Evolutionary conservation across 2,797 vertebrate genomes (phyloP).

Genomic region (Syngnathus rostellatus): DNA sequence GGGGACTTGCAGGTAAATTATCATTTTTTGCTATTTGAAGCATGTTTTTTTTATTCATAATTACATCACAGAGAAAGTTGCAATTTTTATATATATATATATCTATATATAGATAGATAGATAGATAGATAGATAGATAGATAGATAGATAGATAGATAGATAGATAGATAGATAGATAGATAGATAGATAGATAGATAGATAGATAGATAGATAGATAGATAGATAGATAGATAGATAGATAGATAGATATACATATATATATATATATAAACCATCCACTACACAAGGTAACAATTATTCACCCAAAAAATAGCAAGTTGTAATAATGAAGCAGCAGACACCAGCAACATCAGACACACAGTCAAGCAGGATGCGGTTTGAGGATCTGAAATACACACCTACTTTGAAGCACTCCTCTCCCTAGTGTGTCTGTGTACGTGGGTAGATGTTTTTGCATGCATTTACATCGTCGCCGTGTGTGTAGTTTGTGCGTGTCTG

Average conservation of each 20-base stretch:
- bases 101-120: no score
- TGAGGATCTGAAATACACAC: conserved; percentile 31
- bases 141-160: no score
- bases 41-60: conserved; percentile 26
- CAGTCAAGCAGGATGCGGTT: conserved; percentile 35
- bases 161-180: no score
- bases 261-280: background rate
- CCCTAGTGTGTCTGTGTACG: conserved; percentile 25
- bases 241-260: background rate
- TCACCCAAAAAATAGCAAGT: conserved; percentile 33
- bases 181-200: no score
- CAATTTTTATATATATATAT: background rate
- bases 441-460: conserved; percentile 51
- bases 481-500: background rate
- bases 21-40: conserved; percentile 28
- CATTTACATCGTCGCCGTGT: conserved; percentile 34
- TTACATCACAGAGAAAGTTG: conserved; percentile 18
- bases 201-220: no score
- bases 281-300: conserved; percentile 28
- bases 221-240: no score
- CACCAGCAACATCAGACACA: conserved; percentile 36
- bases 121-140: no score
- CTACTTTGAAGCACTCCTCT: conserved; percentile 28
- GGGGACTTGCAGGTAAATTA: conserved; percentile 38
- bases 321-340: conserved; percentile 48